Conservation (phyloP, 1,140 invertebrate species). For the Oreohelix idahoensis region DNA sequence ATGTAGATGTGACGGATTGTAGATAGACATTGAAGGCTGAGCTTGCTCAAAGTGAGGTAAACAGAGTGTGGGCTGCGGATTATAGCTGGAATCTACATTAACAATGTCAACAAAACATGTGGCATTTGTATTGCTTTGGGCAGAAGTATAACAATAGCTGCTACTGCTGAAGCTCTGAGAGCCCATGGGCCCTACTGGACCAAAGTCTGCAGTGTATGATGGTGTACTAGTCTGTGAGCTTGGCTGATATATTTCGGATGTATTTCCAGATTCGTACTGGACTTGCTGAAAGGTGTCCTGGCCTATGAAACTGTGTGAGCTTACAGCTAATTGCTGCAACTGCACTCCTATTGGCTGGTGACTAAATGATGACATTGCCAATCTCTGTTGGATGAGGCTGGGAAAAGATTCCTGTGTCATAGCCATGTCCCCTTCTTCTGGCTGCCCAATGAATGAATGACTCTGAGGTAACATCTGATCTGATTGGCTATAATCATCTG, state of each 20-base stretch:
- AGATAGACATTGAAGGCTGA: not conserved
- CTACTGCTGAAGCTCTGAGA: not conserved
- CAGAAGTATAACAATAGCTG: not conserved
- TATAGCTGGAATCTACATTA: not conserved
- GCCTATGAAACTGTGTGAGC: no score
- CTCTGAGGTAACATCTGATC: not conserved
- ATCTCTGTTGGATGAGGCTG: slow-evolving; percentile 13
- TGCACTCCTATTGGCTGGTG: slow-evolving; percentile 22
- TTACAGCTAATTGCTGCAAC: not conserved
- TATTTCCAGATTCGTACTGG: not conserved
- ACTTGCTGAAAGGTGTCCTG: not conserved
- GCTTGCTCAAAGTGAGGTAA: not conserved
- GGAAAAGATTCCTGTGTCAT: slow-evolving; percentile 11
- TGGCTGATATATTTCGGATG: not conserved
- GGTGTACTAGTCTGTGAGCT: not conserved
- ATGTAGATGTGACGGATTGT: not conserved
- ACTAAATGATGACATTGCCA: slow-evolving; percentile 26
- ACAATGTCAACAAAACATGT: not conserved
- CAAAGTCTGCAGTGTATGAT: not conserved
- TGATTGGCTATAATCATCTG: not conserved
- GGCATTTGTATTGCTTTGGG: not conserved
- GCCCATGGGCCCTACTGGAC: not conserved
- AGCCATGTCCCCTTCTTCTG: not conserved
- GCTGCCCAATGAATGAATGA: not conserved
- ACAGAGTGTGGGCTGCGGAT: not conserved